These are phyloP conservation scores for Valencia hispanica DNA, from an alignment of 2,797 vertebrate species.

Conservation along the genomic window DNA sequence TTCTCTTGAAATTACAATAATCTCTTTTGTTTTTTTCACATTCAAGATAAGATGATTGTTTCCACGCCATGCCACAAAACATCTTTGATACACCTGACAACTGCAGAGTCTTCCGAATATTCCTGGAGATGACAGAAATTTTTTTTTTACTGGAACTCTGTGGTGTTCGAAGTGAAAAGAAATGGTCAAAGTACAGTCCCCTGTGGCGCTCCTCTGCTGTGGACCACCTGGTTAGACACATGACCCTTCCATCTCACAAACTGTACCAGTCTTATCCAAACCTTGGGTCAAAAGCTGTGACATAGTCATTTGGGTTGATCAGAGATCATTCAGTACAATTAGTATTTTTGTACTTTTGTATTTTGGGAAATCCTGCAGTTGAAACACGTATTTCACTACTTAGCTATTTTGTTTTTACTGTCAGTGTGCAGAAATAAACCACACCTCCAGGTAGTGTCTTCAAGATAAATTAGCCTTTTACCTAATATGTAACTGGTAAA, in stretches of 20 bases:
- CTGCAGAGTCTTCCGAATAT: not conserved
- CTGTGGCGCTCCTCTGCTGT: not conserved
- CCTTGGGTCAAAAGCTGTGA: too few species aligned
- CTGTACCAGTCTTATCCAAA: not conserved
- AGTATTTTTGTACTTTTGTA: not conserved
- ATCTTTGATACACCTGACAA: not conserved
- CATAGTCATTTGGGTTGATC: too few species aligned
- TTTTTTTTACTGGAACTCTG: not conserved
- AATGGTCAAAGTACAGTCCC: not conserved
- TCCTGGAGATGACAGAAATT: not conserved
- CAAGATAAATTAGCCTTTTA: too few species aligned
- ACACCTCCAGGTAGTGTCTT: too few species aligned
- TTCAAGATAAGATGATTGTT: not conserved
- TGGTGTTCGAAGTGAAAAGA: not conserved
- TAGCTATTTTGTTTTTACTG: not conserved
- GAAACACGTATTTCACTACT: not conserved
- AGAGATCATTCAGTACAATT: too few species aligned
- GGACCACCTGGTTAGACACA: not conserved
- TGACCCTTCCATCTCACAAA: not conserved
- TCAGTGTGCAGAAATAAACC: too few species aligned
- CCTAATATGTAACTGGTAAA: not conserved
- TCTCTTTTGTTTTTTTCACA: not conserved
- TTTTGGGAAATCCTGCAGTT: not conserved
- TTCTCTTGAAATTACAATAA: not conserved
- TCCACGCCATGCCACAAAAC: not conserved